These are phyloP conservation scores for Cetonia aurata DNA, from an alignment of 2,888 invertebrate genomes.

Conservation along the genomic window DNA sequence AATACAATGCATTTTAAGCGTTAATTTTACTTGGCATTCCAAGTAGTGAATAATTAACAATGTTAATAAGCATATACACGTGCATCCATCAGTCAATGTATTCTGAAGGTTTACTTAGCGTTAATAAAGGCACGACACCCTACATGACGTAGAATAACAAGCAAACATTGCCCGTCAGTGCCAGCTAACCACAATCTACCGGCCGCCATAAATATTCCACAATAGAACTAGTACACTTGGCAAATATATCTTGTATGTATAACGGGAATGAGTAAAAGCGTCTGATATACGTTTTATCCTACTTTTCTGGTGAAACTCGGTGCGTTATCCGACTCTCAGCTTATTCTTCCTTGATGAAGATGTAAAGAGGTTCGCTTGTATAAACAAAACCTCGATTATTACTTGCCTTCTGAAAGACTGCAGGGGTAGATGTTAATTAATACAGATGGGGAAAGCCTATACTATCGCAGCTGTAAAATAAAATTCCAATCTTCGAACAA, in stretches of 20 bases:
- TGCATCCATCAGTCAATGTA: no score
- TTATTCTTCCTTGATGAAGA: conserved; percentile 14
- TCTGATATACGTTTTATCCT: conserved; percentile 5
- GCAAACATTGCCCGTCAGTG: no score
- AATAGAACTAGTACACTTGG: background rate
- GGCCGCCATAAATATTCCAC: conserved; percentile 19
- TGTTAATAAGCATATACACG: no score
- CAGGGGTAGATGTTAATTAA: conserved; percentile 4
- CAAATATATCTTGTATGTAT: conserved; percentile 2
- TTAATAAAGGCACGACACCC: no score
- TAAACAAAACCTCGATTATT: background rate
- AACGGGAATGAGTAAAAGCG: conserved; percentile 26
- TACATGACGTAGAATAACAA: no score
- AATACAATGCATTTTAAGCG: no score
- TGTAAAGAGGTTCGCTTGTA: conserved; percentile 1
- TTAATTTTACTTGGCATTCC: no score
- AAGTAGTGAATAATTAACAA: no score
- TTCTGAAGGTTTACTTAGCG: no score
- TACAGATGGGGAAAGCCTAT: background rate
- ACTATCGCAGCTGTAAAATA: conserved; percentile 2
- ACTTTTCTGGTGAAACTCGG: background rate
- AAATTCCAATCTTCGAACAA: background rate
- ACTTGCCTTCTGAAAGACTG: background rate
- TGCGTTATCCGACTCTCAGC: conserved; percentile 11
- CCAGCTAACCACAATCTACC: no score